Conservation (phyloP, 2,113 vertebrate genomes). For the Catharus minimus region DNA sequence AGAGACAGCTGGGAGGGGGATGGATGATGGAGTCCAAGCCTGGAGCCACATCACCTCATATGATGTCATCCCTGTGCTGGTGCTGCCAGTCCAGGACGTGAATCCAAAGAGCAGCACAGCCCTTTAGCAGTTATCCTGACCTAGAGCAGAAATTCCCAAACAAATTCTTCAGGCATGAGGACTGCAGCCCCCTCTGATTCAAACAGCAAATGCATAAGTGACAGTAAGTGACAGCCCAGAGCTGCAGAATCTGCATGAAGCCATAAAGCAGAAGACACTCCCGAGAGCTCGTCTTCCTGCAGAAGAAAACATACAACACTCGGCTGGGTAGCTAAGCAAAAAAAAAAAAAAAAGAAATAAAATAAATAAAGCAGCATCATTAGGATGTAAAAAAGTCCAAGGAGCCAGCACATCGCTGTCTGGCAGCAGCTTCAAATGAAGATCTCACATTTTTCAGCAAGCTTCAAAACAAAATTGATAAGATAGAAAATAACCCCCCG, state of each 20-base stretch:
- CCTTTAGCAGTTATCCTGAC: neutral
- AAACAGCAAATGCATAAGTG: neutral
- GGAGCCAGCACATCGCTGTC: neutral
- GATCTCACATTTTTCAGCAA: conserved; percentile 30
- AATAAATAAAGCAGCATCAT: conserved; percentile 26
- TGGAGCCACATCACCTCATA: neutral
- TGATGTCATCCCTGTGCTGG: neutral
- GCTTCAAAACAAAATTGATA: neutral
- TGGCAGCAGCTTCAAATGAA: conserved; percentile 28
- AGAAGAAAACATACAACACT: neutral
- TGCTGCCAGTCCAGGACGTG: neutral
- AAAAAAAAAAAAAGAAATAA: neutral
- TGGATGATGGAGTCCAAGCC: neutral
- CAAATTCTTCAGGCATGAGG: neutral
- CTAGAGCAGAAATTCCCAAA: neutral
- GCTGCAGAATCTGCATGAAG: conserved; percentile 5
- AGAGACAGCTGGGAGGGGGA: neutral
- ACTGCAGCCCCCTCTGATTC: neutral
- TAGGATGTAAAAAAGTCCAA: conserved; percentile 22
- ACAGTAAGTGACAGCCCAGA: neutral
- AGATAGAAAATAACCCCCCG: neutral
- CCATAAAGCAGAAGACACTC: neutral
- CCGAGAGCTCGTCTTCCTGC: neutral
- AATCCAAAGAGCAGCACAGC: neutral
- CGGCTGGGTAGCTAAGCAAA: neutral